Evolutionary conservation across 2,113 vertebrate species (phyloP).

Genomic region (Podarcis raffonei): DNA sequence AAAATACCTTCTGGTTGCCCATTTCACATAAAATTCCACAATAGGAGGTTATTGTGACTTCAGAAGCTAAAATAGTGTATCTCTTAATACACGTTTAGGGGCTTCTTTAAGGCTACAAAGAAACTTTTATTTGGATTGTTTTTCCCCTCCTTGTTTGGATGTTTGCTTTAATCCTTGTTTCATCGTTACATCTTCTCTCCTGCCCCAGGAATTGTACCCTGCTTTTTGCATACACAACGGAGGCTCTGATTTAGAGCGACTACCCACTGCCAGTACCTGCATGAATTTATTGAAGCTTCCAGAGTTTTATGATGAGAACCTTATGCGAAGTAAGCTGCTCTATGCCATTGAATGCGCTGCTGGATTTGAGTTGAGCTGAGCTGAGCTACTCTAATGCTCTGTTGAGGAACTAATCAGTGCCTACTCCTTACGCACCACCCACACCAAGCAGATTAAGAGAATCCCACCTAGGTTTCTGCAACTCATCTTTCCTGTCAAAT

Average conservation of each 20-base stretch:
- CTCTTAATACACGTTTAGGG: not conserved
- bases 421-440: constrained; percentile 64
- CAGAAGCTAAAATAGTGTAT: not conserved
- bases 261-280: constrained; percentile 98
- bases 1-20: not conserved
- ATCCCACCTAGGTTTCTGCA: constrained; percentile 54
- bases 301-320: constrained; percentile 90
- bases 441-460: constrained; percentile 51
- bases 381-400: constrained; percentile 23
- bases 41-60: not conserved
- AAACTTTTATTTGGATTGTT: not conserved
- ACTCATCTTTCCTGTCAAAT: constrained; percentile 57
- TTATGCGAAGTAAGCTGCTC: constrained; percentile 94
- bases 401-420: constrained; percentile 58
- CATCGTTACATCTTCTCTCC: not conserved
- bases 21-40: not conserved
- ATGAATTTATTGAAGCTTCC: constrained; percentile 99
- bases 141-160: not conserved
- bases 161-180: not conserved
- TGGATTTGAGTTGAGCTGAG: constrained; percentile 83
- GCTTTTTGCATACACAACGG: constrained; percentile 99
- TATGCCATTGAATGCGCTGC: constrained; percentile 97
- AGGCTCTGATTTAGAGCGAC: constrained; percentile 90
- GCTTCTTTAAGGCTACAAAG: not conserved
- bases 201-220: constrained; percentile 91